Base-by-base conservation (phyloP, 2,888 invertebrate genomes). In the Heliconius aoede region DNA sequence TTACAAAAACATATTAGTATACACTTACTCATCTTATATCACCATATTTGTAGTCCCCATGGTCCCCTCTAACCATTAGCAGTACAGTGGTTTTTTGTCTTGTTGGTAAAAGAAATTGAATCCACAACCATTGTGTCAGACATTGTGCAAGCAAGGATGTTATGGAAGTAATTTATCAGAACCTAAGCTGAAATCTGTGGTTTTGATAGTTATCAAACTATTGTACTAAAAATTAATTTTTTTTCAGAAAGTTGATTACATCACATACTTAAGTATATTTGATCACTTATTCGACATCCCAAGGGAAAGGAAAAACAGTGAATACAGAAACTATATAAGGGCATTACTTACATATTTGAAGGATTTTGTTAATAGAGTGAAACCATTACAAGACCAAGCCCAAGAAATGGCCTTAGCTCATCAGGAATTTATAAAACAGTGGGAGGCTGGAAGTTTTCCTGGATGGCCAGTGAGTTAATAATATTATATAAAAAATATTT, bases 231-330 rank as follows among this genome's bases (percentile, higher is more conserved):
- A 21, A n/a, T 55, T n/a, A n/a, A 1, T 9, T 0, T 11, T 40
- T 51, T 91, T 91, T 51, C 87, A 96, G 95, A 97, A 98, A 95
- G 96, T 99, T 51, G 99, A 99, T 91, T 99, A 99, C 90, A 98
- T 99, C 72, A 97, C 97, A 0, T 99, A 99, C 89, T 91, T 99
- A 79, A 97, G 97, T 80, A 97, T 97, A 77, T 99, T 99, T 88
- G 99, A 99, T 89, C 98, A 98, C 87, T 95, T 99, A 24, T 99
- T 97, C 90, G 99, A 99, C 85, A 97, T 99, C 85, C 97, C 99
- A 0, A 97, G 97, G 92, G 98, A 98, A 84, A 95, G 98, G 77
- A 98, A 98, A 92, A 98, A 97, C 88, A 97, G 97, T 74, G 98
- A 98, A 83, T 98, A 98, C 88, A 95, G 97, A 73, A 96, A 96